Percentiles rank a stretch among this genome's conserved stretches.
Evolutionary conservation across 2,113 vertebrate genomes (phyloP).

Genomic region (Lepus timidus): DNA sequence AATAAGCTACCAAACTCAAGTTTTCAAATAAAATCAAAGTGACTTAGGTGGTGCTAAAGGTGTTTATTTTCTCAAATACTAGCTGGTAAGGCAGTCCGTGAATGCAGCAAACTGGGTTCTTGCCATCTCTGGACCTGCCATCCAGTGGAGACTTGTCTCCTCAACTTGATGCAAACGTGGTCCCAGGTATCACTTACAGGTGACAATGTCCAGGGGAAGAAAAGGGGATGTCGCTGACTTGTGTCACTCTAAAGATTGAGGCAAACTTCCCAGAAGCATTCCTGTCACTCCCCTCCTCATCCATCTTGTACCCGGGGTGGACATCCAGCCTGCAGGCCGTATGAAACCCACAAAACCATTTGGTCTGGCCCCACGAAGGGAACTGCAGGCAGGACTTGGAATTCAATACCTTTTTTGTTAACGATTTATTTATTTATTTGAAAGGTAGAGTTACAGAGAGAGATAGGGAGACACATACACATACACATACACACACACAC

Average conservation of each 20-base stretch:
- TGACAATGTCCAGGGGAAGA: not conserved
- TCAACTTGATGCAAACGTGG: not conserved
- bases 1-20: not conserved
- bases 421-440: too few relatives aligned
- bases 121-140: not conserved
- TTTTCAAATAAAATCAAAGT: not conserved
- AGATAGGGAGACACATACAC: too few relatives aligned
- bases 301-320: not conserved
- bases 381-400: too few relatives aligned
- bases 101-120: not conserved
- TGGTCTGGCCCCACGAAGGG: too few relatives aligned
- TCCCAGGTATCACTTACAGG: not conserved
- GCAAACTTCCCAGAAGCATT: not conserved
- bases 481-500: too few relatives aligned
- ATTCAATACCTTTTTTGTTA: too few relatives aligned
- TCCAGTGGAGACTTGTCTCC: not conserved
- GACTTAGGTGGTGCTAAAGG: not conserved
- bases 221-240: not conserved
- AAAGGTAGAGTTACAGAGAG: too few relatives aligned
- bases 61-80: conserved; percentile 26
- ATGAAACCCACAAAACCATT: too few relatives aligned
- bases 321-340: too few relatives aligned
- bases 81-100: not conserved
- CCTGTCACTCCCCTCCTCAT: not conserved
- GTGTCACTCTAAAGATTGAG: not conserved